Evolutionary conservation across 2,113 vertebrate genomes (phyloP), one percentile per base, ranked within the genome.

Genomic region (Scomber colias): DNA sequence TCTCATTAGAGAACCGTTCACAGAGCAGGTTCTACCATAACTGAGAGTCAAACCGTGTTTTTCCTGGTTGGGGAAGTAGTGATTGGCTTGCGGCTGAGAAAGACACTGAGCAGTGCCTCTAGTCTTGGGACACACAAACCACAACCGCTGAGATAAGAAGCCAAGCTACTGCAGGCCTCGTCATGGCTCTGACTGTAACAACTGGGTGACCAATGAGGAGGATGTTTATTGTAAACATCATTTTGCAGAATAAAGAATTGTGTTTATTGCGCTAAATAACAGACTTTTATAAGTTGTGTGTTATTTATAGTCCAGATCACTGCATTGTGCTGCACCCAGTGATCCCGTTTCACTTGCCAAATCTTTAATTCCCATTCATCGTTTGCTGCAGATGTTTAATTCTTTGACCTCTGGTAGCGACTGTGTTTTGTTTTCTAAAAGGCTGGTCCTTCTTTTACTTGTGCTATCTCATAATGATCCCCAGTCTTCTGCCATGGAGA

Each of bases 141-240:
- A 80, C 91, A 92, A 83, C 88, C 82, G 49, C 91, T 15, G 79
- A 80, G 88, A 92, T 87, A 92, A 89, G 89, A 87, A 68, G 69
- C 77, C 75, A 76, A 67, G 57, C 71, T 70, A 59, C 77, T 66
- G 71, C 54, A 80, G 85, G 53, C 13, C 60, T 75, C 81, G 73
- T 78, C 81, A 87, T 51, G 76, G 69, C 66, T 60, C 24, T 75
- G 59, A 79, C 67, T 81, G 61, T 75, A 88, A 87, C 87, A 83
- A 83, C 77, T 59, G 85, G 87, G 77, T 78, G 64, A 82, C 78
- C 86, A 77, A 76, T n/a, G 62, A 77, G 68, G 17, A 81, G 76
- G 71, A 77, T 75, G 82, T 84, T 90, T 89, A 70, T 81, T 85
- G 83, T 87, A 87, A 90, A 82, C 91, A 77, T 78, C 27, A 72